Evolutionary conservation across 2,888 invertebrate genomes (phyloP).

Genomic region (Chironomus tentans): DNA sequence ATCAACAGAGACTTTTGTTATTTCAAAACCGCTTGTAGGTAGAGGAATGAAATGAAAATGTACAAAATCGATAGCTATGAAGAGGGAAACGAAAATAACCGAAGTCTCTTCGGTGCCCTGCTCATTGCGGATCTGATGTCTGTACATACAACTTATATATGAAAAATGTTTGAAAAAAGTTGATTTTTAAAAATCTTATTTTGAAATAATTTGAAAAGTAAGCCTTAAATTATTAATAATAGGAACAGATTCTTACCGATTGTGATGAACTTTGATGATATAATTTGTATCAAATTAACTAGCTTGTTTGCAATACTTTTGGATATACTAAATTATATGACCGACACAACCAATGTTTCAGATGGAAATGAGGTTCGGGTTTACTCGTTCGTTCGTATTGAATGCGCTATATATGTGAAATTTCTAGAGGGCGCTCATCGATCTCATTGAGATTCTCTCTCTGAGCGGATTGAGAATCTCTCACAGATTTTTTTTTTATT

Average conservation of each 20-base stretch:
- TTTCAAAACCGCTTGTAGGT: neutral
- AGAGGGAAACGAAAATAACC: slow-evolving; percentile 1
- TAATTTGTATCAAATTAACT: too few species aligned
- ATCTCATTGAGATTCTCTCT: neutral
- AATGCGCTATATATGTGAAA: neutral
- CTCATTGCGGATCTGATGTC: neutral
- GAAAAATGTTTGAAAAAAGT: neutral
- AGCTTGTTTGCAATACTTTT: too few species aligned
- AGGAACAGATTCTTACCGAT: neutral
- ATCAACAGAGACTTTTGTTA: too few species aligned
- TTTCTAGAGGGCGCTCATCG: neutral
- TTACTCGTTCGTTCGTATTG: neutral
- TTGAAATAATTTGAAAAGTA: too few species aligned
- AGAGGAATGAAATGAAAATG: neutral
- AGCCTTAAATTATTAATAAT: too few species aligned
- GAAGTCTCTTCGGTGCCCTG: neutral
- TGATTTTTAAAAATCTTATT: neutral
- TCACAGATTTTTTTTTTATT: neutral
- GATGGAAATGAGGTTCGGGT: neutral
- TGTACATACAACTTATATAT: neutral
- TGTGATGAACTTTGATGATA: too few species aligned
- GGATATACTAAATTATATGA: neutral
- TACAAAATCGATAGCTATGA: neutral
- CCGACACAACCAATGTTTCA: neutral
- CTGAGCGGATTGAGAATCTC: neutral